Conservation (phyloP, 2,888 invertebrate genomes). For the Rotaria sp. region DNA sequence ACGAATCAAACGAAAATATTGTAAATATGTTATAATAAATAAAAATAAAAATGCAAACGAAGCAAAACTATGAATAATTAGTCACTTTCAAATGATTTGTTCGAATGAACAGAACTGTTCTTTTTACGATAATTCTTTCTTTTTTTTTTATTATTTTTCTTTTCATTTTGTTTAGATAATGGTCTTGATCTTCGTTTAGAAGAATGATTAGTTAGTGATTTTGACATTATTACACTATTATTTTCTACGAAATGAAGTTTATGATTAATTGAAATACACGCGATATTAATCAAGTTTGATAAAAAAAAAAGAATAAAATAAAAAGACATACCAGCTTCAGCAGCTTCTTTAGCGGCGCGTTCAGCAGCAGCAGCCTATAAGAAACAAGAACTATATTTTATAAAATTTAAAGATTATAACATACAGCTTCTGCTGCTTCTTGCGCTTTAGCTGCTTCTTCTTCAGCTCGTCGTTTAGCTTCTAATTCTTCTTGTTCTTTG, state of each 20-base stretch:
- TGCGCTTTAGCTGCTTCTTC: slow-evolving; percentile 29
- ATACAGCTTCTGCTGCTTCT: slow-evolving; percentile 28
- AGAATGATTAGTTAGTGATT: background rate
- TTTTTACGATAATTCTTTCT: background rate
- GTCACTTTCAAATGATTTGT: background rate
- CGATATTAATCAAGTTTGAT: background rate
- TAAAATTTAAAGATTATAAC: background rate
- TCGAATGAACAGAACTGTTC: background rate
- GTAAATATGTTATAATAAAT: too few species aligned
- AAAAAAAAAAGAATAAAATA: background rate
- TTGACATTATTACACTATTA: background rate
- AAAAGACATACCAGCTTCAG: background rate
- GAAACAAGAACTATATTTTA: background rate
- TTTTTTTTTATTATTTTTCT: background rate
- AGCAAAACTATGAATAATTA: background rate
- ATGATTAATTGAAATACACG: background rate
- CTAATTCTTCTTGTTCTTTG: slow-evolving; percentile 46
- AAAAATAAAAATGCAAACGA: background rate
- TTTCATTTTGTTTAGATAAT: too few species aligned
- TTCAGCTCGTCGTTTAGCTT: slow-evolving; percentile 42
- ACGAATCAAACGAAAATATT: too few species aligned
- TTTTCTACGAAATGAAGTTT: background rate
- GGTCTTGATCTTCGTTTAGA: too few species aligned
- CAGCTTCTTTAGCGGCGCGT: slow-evolving; percentile 36
- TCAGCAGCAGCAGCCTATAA: slow-evolving; percentile 35